A percentile compares a stretch with the other conserved stretches of the same genome.
Conservation (phyloP, 2,113 vertebrate genomes). For the Phalacrocorax brasilianus region DNA sequence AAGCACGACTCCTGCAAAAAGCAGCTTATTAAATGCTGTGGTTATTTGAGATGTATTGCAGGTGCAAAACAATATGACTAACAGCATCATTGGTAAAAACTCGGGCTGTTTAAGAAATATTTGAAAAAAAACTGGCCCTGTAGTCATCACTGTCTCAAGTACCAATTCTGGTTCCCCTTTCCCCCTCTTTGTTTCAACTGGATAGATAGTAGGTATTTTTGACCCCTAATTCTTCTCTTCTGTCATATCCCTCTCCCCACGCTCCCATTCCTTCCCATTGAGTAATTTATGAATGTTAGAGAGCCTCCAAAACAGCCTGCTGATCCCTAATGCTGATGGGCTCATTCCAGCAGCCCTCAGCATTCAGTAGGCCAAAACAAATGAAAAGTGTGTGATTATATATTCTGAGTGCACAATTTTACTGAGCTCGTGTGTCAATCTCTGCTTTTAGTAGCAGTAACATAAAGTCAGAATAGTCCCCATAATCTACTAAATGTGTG, state of each 20-base stretch:
- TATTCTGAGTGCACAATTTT: neutral
- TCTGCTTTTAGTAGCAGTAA: neutral
- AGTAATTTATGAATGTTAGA: neutral
- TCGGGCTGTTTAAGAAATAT: neutral
- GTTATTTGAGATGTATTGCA: neutral
- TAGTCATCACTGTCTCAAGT: neutral
- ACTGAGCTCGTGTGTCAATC: neutral
- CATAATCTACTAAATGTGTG: neutral
- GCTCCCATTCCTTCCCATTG: neutral
- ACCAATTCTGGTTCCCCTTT: neutral
- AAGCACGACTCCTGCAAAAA: neutral
- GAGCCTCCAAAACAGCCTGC: neutral
- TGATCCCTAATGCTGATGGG: neutral
- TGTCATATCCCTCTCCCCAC: neutral
- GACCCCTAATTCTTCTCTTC: neutral
- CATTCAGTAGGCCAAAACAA: neutral
- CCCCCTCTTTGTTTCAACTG: neutral
- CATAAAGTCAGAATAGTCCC: neutral
- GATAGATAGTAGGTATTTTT: neutral
- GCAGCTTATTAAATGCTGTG: neutral
- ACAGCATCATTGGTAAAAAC: neutral
- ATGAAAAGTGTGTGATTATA: neutral
- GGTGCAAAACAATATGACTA: neutral
- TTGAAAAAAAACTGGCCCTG: neutral
- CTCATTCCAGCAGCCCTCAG: neutral